These are phyloP conservation scores for Umimayanthus kanabou DNA, from an alignment of 92 coral and sea anemone genomes.

Conservation along the genomic window DNA sequence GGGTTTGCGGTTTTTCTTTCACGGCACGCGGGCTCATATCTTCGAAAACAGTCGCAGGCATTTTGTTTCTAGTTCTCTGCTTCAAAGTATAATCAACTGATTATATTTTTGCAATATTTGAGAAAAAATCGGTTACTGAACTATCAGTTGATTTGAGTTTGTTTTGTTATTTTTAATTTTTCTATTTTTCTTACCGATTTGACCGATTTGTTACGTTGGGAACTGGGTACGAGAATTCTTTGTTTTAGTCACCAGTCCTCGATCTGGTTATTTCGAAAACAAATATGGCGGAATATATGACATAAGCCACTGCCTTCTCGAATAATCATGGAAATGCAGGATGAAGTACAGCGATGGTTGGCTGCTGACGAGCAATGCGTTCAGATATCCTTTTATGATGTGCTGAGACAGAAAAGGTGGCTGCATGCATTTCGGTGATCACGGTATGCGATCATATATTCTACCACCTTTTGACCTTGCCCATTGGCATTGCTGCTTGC, in stretches of 20 bases:
- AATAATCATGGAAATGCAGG: conserved; percentile 19
- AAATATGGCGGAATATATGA: conserved; percentile 31
- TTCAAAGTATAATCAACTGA: no score
- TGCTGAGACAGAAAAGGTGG: neutral
- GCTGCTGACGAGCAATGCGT: conserved; percentile 29
- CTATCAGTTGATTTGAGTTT: no score
- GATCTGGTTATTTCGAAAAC: neutral
- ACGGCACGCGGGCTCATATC: no score
- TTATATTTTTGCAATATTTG: no score
- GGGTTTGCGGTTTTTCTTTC: no score
- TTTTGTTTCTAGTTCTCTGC: no score
- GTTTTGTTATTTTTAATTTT: no score
- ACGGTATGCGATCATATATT: neutral
- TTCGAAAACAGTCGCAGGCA: no score
- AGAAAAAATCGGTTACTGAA: no score
- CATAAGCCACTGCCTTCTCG: neutral
- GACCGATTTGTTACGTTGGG: no score
- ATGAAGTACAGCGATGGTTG: neutral
- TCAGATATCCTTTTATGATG: conserved; percentile 37
- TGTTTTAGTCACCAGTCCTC: conserved; percentile 5
- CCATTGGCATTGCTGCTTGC: neutral
- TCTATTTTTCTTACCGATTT: no score
- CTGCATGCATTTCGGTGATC: neutral
- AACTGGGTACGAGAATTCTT: no score
- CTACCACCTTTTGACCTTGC: neutral